Conservation (phyloP, 2,888 invertebrate genomes). For the Heliconius cydno region DNA sequence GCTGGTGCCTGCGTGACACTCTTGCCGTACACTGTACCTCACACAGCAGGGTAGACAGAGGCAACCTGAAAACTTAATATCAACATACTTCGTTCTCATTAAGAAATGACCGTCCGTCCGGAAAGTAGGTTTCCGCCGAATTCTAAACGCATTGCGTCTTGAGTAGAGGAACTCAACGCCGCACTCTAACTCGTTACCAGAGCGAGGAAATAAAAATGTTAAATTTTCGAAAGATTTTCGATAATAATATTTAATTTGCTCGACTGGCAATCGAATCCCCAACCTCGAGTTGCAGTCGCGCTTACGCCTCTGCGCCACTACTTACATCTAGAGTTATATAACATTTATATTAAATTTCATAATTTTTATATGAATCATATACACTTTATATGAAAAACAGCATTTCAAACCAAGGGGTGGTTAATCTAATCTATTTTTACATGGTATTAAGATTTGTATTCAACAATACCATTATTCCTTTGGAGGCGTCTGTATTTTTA, state of each 20-base stretch:
- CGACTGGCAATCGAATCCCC: background rate
- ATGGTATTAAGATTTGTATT: slow-evolving; percentile 13
- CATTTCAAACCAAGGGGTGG: background rate
- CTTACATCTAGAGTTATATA: background rate
- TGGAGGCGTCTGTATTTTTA: slow-evolving; percentile 42
- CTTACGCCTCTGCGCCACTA: background rate
- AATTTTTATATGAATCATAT: background rate
- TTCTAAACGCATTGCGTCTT: background rate
- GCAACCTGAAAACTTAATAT: background rate
- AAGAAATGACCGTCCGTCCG: too few relatives aligned
- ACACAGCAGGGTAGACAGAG: background rate
- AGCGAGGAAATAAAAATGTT: background rate
- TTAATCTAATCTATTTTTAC: slow-evolving; percentile 10
- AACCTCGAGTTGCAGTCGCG: background rate
- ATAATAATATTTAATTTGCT: background rate
- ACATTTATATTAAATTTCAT: too few relatives aligned
- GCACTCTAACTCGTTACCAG: background rate
- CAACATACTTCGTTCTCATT: background rate
- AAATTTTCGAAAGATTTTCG: too few relatives aligned
- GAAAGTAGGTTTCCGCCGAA: background rate
- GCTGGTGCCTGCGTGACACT: background rate
- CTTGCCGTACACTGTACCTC: background rate
- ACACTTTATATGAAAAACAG: background rate
- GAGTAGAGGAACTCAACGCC: background rate
- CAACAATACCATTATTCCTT: slow-evolving; percentile 33